phyloP scores from a whole-genome alignment of 2,888 invertebrate genomes.

The Drosophila mettleri region DNA sequence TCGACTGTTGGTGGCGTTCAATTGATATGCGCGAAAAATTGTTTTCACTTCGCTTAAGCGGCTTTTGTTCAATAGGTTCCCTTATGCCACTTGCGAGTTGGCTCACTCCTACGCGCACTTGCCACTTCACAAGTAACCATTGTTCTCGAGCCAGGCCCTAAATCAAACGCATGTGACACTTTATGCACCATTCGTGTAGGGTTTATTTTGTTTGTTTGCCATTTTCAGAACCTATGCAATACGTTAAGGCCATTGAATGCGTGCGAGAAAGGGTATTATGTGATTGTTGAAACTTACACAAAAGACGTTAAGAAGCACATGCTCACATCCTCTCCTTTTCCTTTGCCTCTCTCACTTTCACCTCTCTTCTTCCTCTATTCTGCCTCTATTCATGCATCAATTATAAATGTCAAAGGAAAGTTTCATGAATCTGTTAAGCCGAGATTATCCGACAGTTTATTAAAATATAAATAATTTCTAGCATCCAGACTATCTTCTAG shows the following conservation, averaged over 20 bases:
- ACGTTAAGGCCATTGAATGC: neutral
- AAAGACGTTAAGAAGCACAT: neutral
- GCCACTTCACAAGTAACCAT: neutral
- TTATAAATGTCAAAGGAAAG: neutral
- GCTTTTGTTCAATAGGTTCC: constrained; percentile 46
- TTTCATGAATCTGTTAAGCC: neutral
- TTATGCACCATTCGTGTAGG: constrained; percentile 3
- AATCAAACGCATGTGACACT: constrained; percentile 15
- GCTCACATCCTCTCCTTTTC: too few relatives aligned
- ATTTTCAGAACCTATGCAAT: neutral
- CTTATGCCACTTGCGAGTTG: constrained; percentile 36
- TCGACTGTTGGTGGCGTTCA: constrained; percentile 46
- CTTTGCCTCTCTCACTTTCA: neutral
- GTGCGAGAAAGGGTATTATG: neutral
- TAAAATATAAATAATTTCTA: neutral
- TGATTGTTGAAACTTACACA: neutral
- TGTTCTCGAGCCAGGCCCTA: neutral
- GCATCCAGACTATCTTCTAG: neutral
- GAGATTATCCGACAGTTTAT: neutral
- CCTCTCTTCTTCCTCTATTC: neutral
- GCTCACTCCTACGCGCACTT: neutral
- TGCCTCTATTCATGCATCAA: neutral
- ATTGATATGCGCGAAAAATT: constrained; percentile 69
- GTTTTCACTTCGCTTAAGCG: constrained; percentile 48
- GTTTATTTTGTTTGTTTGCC: constrained; percentile 6